Conservation (phyloP, 1,140 invertebrate species). For the Linepithema humile region DNA sequence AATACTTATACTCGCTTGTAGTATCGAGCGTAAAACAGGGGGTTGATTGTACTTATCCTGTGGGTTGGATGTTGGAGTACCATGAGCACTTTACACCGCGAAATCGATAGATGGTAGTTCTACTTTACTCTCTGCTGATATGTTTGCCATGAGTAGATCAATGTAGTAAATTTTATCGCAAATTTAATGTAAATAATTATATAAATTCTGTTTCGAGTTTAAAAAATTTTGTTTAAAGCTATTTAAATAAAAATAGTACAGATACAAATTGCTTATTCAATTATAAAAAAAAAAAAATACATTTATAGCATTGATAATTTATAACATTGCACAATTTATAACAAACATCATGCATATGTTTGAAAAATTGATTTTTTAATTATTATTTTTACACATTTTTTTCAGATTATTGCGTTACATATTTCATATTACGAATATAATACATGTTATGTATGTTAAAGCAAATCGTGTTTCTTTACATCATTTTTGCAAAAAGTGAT, state of each 20-base stretch:
- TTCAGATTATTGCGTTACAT: not conserved
- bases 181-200: not conserved
- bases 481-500: no score
- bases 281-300: not conserved
- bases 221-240: not conserved
- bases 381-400: not conserved
- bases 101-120: not conserved
- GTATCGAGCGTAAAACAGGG: slow-evolving; percentile 76
- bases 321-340: not conserved
- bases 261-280: not conserved
- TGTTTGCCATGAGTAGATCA: slow-evolving; percentile 12
- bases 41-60: slow-evolving; percentile 44
- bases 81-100: not conserved
- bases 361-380: slow-evolving; percentile 1
- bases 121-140: slow-evolving; percentile 35
- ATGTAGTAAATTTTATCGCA: not conserved
- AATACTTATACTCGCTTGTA: slow-evolving; percentile 77
- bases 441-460: no score
- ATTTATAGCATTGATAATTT: not conserved
- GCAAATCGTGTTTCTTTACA: no score
- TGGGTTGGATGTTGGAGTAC: not conserved
- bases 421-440: not conserved
- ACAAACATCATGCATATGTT: not conserved
- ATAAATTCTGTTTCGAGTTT: not conserved
- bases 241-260: not conserved